Percentiles rank a stretch among this genome's conserved stretches.
Conservation (phyloP, 2,888 invertebrate genomes). For the Pandemis corylana region DNA sequence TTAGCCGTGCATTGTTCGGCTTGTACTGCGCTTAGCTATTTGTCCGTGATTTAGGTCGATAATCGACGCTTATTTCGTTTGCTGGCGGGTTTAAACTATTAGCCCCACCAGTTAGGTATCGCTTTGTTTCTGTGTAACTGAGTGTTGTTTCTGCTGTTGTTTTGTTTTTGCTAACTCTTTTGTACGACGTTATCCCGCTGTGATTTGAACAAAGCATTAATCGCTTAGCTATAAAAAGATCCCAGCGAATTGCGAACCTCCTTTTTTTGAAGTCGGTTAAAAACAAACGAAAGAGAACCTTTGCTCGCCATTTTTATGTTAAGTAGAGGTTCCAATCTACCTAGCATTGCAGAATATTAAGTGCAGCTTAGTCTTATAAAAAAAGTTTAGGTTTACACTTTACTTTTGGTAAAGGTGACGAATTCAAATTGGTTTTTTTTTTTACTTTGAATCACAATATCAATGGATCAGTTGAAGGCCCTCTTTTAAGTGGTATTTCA, state of each 20-base stretch:
- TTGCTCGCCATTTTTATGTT: neutral
- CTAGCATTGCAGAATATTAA: no score
- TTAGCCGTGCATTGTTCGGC: slow-evolving; percentile 54
- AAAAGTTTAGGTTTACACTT: no score
- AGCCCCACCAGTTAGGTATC: slow-evolving; percentile 25
- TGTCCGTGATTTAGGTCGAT: slow-evolving; percentile 55
- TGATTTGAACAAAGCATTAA: slow-evolving; percentile 33
- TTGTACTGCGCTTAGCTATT: slow-evolving; percentile 50
- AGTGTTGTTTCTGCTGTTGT: slow-evolving; percentile 24
- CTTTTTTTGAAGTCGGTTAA: no score
- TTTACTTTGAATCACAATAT: no score
- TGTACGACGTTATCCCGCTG: slow-evolving; percentile 26
- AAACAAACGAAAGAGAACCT: neutral
- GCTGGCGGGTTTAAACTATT: slow-evolving; percentile 35
- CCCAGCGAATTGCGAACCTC: no score
- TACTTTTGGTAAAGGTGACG: no score
- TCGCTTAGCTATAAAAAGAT: neutral
- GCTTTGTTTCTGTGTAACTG: slow-evolving; percentile 37
- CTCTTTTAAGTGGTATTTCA: no score
- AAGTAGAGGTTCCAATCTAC: no score
- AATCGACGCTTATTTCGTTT: slow-evolving; percentile 52
- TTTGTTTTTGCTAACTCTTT: slow-evolving; percentile 30
- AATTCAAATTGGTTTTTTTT: no score
- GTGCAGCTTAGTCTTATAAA: no score
- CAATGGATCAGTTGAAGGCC: no score